phyloP scores from a whole-genome alignment of 2,888 invertebrate genomes.

The Lasioglossum lativentre region DNA sequence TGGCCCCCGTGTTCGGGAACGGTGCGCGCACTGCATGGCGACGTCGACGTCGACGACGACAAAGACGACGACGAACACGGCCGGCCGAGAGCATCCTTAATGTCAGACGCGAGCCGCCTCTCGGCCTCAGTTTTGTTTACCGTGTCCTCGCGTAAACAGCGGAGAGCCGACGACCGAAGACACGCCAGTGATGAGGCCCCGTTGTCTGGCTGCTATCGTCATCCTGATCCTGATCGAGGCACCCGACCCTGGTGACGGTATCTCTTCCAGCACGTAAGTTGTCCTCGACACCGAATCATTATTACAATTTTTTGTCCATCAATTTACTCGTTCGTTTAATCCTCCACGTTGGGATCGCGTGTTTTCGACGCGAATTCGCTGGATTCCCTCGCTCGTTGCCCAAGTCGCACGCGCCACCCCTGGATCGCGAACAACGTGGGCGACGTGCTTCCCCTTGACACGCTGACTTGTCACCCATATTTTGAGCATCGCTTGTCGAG shows the following conservation, averaged over 20 bases:
- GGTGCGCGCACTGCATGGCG: slow-evolving; percentile 62
- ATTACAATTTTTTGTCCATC: neutral
- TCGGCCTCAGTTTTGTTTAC: slow-evolving; percentile 69
- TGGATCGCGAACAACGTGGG: neutral
- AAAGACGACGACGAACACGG: slow-evolving; percentile 47
- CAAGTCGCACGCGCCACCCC: neutral
- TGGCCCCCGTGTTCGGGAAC: slow-evolving; percentile 26
- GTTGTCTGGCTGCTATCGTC: slow-evolving; percentile 72
- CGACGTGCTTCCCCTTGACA: slow-evolving; percentile 1
- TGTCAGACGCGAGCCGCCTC: slow-evolving; percentile 67
- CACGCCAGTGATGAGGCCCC: slow-evolving; percentile 75
- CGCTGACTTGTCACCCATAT: slow-evolving; percentile 2
- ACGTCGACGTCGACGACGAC: slow-evolving; percentile 53
- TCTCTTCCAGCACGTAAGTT: slow-evolving; percentile 81
- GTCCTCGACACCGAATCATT: neutral
- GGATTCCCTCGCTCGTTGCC: neutral
- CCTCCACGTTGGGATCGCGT: neutral
- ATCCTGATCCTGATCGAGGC: slow-evolving; percentile 76
- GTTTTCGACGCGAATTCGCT: neutral
- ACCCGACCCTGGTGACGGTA: slow-evolving; percentile 75
- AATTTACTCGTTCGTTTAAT: neutral
- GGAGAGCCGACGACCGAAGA: slow-evolving; percentile 47
- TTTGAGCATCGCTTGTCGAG: neutral
- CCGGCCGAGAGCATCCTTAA: slow-evolving; percentile 63
- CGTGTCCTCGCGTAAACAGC: slow-evolving; percentile 69